Conservation (phyloP, 2,797 vertebrate genomes). For the Eleutherodactylus coqui region DNA sequence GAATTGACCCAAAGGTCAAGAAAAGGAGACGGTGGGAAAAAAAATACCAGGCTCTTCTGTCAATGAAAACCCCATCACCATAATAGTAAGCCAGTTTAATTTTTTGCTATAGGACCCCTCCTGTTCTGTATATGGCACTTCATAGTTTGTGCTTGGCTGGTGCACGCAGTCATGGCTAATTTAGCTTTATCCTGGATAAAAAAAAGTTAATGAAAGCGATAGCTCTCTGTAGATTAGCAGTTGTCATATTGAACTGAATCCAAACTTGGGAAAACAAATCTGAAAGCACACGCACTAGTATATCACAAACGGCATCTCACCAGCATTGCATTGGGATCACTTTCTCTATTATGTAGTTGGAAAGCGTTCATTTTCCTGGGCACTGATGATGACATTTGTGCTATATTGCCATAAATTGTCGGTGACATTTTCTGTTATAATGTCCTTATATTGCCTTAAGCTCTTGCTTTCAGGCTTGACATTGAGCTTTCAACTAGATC, state of each 20-base stretch:
- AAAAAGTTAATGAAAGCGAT: background rate
- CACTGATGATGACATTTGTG: background rate
- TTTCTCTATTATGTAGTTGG: background rate
- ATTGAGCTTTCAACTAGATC: constrained; percentile 5
- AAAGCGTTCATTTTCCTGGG: background rate
- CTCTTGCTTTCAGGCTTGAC: background rate
- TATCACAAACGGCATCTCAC: background rate
- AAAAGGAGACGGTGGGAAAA: too few relatives aligned
- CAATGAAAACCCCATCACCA: too few relatives aligned
- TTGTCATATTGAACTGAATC: background rate
- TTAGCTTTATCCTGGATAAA: too few relatives aligned
- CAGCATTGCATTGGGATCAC: background rate
- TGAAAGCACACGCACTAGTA: background rate
- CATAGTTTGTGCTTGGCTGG: too few relatives aligned
- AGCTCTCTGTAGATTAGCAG: background rate
- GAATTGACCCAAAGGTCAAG: too few relatives aligned
- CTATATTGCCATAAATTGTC: background rate
- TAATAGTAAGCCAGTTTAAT: too few relatives aligned
- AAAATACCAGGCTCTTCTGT: too few relatives aligned
- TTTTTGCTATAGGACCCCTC: too few relatives aligned
- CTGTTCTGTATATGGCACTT: too few relatives aligned
- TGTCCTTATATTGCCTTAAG: background rate
- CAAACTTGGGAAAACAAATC: background rate
- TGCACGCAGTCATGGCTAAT: too few relatives aligned
- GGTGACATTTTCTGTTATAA: constrained; percentile 11